phyloP scores from a whole-genome alignment of 2,888 invertebrate genomes.

The Cremastinae sp. region DNA sequence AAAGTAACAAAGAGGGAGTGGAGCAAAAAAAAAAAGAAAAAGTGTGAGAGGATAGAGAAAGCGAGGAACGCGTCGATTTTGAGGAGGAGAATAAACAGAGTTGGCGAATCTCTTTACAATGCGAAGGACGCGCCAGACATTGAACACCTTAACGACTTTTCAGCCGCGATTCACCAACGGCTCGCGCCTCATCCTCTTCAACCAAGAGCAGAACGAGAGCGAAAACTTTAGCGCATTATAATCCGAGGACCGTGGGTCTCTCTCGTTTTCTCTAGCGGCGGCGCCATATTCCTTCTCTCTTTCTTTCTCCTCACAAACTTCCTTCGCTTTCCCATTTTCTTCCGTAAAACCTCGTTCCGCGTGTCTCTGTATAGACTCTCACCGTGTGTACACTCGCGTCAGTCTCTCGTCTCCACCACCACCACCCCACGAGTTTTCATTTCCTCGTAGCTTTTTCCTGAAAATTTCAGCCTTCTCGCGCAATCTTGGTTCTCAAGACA shows the following conservation, averaged over 20 bases:
- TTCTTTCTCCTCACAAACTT: too few relatives aligned
- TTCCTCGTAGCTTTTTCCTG: conserved; percentile 37
- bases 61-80: conserved; percentile 41
- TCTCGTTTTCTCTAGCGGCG: conserved; percentile 42
- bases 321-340: conserved; percentile 23
- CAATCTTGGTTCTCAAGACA: conserved; percentile 14
- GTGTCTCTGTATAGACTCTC: too few relatives aligned
- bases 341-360: conserved; percentile 25
- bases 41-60: neutral
- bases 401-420: conserved; percentile 28
- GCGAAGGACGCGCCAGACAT: conserved; percentile 45
- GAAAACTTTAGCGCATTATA: conserved; percentile 65
- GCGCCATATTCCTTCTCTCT: too few relatives aligned
- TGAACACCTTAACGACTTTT: conserved; percentile 62
- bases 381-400: too few relatives aligned
- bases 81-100: conserved; percentile 25
- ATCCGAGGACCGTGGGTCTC: conserved; percentile 49
- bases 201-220: conserved; percentile 17
- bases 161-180: conserved; percentile 32
- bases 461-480: conserved; percentile 16
- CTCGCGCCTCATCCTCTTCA: conserved; percentile 2
- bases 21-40: neutral
- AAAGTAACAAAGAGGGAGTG: conserved; percentile 7
- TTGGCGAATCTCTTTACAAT: conserved; percentile 58
- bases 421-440: conserved; percentile 49